Percentiles rank a stretch among this genome's conserved stretches.
Evolutionary conservation across 2,113 vertebrate species (phyloP).

Genomic region (Tupaia tana): DNA sequence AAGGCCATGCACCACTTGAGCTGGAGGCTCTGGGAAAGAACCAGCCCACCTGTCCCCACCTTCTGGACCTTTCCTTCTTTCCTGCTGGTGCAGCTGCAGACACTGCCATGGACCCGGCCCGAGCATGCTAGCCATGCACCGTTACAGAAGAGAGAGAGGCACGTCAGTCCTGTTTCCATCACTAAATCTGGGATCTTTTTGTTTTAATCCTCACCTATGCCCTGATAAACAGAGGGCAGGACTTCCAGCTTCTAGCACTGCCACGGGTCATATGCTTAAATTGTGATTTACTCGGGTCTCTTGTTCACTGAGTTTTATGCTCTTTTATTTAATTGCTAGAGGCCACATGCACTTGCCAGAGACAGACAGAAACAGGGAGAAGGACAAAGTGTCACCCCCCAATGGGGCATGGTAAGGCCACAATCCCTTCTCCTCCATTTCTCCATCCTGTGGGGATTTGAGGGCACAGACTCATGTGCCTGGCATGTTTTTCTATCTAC

Average conservation of each 20-base stretch:
- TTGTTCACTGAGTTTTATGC: neutral
- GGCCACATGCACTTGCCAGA: no score
- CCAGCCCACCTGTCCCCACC: neutral
- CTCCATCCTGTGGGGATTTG: no score
- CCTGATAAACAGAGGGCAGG: neutral
- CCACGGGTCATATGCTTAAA: neutral
- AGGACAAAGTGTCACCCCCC: no score
- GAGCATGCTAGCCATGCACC: neutral
- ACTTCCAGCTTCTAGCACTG: neutral
- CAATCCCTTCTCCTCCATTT: no score
- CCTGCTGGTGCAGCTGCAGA: neutral
- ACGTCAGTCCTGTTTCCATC: neutral
- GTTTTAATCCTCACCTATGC: neutral
- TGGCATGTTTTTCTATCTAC: no score
- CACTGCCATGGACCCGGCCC: neutral
- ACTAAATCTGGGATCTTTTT: neutral
- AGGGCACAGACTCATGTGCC: no score
- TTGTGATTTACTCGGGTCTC: neutral
- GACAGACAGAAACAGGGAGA: no score
- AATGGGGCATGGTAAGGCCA: no score
- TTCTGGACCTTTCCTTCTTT: neutral
- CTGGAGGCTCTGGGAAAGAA: neutral
- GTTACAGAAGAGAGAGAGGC: constrained; percentile 18
- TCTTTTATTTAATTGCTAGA: neutral
- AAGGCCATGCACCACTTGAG: neutral